These are phyloP conservation scores for Creontiades dilutus DNA, from an alignment of 2,888 invertebrate species.

Conservation along the genomic window DNA sequence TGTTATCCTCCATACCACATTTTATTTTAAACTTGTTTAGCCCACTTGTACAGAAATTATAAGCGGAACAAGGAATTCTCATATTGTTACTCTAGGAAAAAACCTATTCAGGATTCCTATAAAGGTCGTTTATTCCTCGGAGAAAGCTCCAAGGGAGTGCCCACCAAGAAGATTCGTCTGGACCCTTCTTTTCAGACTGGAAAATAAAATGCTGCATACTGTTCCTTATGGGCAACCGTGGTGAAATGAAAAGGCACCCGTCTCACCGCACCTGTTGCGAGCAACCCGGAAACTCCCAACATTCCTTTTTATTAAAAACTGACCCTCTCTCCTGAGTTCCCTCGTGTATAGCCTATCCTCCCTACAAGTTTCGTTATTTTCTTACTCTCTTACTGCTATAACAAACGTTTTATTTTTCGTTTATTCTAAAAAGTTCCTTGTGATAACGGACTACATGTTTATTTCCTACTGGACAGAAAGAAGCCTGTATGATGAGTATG, in stretches of 20 bases:
- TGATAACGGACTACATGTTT: no score
- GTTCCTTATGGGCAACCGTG: neutral
- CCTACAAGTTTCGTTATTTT: neutral
- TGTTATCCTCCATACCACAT: no score
- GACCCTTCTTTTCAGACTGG: neutral
- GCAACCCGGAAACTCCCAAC: neutral
- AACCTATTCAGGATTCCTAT: neutral
- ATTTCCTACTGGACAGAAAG: no score
- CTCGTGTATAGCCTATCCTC: neutral
- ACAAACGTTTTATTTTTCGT: neutral
- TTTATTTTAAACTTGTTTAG: no score
- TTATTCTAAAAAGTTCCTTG: no score
- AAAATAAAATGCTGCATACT: neutral
- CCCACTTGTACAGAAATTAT: no score
- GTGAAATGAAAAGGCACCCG: neutral
- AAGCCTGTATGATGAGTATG: no score
- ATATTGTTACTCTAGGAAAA: no score
- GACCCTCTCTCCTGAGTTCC: neutral
- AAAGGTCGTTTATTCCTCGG: neutral
- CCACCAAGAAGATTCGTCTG: neutral
- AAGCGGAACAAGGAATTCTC: no score
- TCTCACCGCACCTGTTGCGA: constrained; percentile 24
- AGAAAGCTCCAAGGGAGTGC: neutral
- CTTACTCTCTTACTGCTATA: neutral
- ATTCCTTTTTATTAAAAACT: constrained; percentile 35